Evolutionary conservation across 2,113 vertebrate species (phyloP), one percentile per base, ranked within the genome.

Genomic region (Rhinolophus sinicus): DNA sequence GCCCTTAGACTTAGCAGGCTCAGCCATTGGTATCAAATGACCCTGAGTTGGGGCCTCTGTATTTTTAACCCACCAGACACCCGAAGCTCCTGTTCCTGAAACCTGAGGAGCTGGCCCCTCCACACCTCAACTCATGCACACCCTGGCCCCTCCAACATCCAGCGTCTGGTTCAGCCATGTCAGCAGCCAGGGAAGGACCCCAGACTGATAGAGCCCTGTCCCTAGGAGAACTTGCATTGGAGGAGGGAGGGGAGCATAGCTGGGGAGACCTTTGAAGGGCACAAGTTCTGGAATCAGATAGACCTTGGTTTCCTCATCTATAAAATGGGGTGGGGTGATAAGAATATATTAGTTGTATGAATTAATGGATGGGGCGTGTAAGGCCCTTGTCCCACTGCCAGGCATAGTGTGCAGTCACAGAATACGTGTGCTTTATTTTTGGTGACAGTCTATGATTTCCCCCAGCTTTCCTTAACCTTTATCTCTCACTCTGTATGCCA

Each of bases 1-100:
- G 98, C 98, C 97, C 98, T 97, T 98, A 97, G 97, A 97, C 90
- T 95, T 92, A 97, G 98, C 97, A 98, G 83, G 90, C 87, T 78
- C 94, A 24, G 88, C 91, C 95, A 73, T 67, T 6, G 97, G 97
- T 99, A 98, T 99, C 98, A 96, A 75, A 54, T 98, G 97, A 98
- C 97, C 88, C 94, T 91, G 97, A 98, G 95, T 93, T 91, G 97
- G 91, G 95, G 73, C 93, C 70, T 97, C 93, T 95, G 81, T 97
- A 97, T 97, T 97, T 97, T 97, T 98, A 97, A 96, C 95, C 95
- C 96, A 97, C 96, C 93, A 95, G 97, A 95, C 82, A 96, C 97
- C 86, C 64, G 44, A 95, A 82, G 96, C 97, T 95, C 76, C 81
- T 40, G 91, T 81, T 67, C 9, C 82, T 97, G 97, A 97, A 98